These are phyloP conservation scores for Lepus americanus DNA, from an alignment of 2,113 vertebrate species.

Conservation along the genomic window DNA sequence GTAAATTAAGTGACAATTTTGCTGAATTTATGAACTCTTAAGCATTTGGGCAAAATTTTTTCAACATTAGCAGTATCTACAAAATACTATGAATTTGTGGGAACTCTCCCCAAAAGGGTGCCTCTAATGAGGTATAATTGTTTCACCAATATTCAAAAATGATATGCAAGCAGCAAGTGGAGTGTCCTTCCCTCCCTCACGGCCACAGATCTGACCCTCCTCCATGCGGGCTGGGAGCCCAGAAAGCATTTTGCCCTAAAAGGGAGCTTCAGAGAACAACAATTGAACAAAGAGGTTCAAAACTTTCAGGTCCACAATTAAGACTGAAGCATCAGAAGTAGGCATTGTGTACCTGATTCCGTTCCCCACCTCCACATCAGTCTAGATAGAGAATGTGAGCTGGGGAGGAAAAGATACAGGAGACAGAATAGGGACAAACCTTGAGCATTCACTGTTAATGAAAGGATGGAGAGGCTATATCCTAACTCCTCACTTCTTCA, in stretches of 20 bases:
- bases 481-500: not conserved
- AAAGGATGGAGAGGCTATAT: not conserved
- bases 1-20: slow-evolving; percentile 67
- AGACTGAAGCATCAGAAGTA: not conserved
- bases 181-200: not conserved
- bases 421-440: not conserved
- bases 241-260: not conserved
- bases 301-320: not conserved
- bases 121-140: not conserved
- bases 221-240: not conserved
- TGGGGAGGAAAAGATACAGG: not conserved
- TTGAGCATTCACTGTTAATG: not conserved
- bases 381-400: slow-evolving; percentile 23
- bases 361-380: not conserved
- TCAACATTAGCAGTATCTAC: slow-evolving; percentile 23
- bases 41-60: slow-evolving; percentile 56
- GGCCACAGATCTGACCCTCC: not conserved
- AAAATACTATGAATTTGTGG: not conserved
- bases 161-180: not conserved
- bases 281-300: not conserved
- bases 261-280: not conserved
- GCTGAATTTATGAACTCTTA: slow-evolving; percentile 58
- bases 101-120: not conserved
- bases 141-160: slow-evolving; percentile 28
- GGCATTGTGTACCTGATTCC: slow-evolving; percentile 6